These are phyloP conservation scores for Gastrophryne carolinensis DNA, from an alignment of 2,797 vertebrate species.

Conservation along the genomic window DNA sequence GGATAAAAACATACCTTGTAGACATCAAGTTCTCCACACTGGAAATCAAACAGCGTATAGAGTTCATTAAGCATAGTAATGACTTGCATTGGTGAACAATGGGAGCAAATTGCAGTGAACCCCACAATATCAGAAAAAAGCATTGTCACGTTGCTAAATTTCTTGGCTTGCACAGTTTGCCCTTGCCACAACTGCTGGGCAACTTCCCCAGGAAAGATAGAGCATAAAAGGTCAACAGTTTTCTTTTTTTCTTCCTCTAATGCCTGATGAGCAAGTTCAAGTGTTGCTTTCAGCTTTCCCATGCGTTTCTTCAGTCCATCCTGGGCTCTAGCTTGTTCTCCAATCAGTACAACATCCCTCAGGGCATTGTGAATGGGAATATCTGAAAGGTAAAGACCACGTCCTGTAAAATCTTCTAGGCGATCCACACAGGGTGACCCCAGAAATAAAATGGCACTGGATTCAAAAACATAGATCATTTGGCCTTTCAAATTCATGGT, in stretches of 20 bases:
- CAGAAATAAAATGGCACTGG: conserved; percentile 87
- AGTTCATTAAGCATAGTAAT: conserved; percentile 96
- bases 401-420: conserved; percentile 92
- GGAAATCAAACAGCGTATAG: conserved; percentile 94
- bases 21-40: conserved; percentile 92
- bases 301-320: conserved; percentile 94
- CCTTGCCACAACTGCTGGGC: conserved; percentile 97
- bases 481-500: conserved; percentile 98
- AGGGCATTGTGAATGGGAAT: conserved; percentile 96
- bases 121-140: conserved; percentile 98
- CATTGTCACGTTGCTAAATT: conserved; percentile 91
- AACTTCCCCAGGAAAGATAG: conserved; percentile 93
- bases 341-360: conserved; percentile 93
- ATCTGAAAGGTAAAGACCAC: conserved; percentile 93
- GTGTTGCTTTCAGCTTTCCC: conserved; percentile 92
- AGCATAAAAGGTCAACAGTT: conserved; percentile 93
- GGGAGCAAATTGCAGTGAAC: conserved; percentile 94
- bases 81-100: conserved; percentile 95
- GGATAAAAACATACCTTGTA: conserved; percentile 82
- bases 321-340: conserved; percentile 94
- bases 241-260: conserved; percentile 97
- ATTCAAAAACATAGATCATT: conserved; percentile 96
- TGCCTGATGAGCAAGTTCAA: conserved; percentile 90
- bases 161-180: conserved; percentile 91
- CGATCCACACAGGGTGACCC: conserved; percentile 96